phyloP scores from a whole-genome alignment of 1,140 invertebrate species.

The Bombus terrestris region DNA sequence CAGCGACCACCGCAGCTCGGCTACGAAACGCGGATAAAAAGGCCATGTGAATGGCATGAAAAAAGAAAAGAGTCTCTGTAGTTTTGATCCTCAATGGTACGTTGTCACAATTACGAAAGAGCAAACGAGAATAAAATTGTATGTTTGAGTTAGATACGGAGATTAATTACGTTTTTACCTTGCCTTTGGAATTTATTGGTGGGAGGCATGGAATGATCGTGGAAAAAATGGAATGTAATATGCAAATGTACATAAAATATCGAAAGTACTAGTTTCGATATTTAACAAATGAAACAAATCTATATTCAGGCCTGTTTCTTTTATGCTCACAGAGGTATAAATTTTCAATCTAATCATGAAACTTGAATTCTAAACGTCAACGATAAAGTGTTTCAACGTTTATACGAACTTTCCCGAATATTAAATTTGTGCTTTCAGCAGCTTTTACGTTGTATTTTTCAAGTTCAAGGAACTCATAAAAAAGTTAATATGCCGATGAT shows the following conservation, averaged over 20 bases:
- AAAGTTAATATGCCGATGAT: background rate
- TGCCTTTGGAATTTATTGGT: too few species aligned
- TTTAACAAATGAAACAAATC: too few species aligned
- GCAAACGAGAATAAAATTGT: background rate
- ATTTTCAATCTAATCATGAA: too few species aligned
- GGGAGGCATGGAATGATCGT: background rate
- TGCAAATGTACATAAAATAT: too few species aligned
- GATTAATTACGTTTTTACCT: background rate
- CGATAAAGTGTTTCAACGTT: background rate
- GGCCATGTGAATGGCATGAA: background rate
- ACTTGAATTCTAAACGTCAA: background rate
- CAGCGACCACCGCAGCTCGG: background rate
- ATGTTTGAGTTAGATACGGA: background rate
- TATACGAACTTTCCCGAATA: background rate
- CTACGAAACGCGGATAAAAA: background rate
- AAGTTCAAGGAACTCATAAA: background rate
- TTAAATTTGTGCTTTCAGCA: background rate
- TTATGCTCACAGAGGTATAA: too few species aligned
- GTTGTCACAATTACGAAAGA: background rate
- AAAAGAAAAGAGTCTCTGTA: constrained; percentile 1
- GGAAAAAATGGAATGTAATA: too few species aligned
- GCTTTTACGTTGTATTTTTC: background rate
- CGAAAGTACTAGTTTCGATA: too few species aligned
- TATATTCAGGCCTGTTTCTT: too few species aligned
- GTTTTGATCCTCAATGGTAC: background rate